Evolutionary conservation across 1,140 invertebrate species (phyloP).

Genomic region (Zaprionus nigranus): DNA sequence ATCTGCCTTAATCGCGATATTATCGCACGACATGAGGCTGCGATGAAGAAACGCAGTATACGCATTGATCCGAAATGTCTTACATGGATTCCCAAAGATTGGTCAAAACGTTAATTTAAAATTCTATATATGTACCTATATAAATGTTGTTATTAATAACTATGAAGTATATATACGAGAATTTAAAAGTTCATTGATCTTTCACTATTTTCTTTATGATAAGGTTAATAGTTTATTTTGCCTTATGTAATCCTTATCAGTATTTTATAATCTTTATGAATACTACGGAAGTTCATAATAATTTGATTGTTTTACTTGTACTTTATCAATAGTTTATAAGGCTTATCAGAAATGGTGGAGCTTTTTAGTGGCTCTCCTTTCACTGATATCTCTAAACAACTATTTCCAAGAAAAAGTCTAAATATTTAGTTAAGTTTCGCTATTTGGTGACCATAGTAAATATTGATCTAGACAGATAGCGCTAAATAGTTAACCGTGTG

Average conservation of each 20-base stretch:
- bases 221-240: too few species aligned
- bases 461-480: slow-evolving; percentile 16
- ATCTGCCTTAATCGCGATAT: slow-evolving; percentile 97
- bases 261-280: background rate
- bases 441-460: slow-evolving; percentile 1
- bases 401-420: background rate
- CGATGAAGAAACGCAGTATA: slow-evolving; percentile 95
- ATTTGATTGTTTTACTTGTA: background rate
- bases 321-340: background rate
- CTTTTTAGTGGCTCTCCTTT: background rate
- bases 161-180: too few species aligned
- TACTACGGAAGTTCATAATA: background rate
- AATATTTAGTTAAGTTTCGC: background rate
- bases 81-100: slow-evolving; percentile 31
- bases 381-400: background rate
- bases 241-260: background rate
- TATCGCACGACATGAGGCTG: slow-evolving; percentile 94
- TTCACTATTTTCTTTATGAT: background rate
- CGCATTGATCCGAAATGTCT: slow-evolving; percentile 88
- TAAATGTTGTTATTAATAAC: too few species aligned
- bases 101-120: background rate
- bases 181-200: background rate
- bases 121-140: too few species aligned
- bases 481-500: background rate
- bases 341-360: background rate